Base-by-base conservation (phyloP, 2,888 invertebrate species). In the Eristalis tenax region DNA sequence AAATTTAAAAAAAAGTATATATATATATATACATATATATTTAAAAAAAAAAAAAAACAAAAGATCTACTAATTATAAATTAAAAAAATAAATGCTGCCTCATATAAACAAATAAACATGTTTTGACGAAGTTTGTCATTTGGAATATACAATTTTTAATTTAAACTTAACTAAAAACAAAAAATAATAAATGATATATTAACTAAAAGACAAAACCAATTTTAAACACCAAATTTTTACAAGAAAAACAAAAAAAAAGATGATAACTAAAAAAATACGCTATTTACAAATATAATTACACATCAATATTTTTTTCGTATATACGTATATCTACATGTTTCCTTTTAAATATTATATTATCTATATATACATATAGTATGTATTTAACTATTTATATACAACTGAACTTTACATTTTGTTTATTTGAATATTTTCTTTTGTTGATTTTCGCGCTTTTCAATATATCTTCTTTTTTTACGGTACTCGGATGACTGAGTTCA, bases 181-280 rank as follows among this genome's bases (percentile, higher is more conserved):
- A 70, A 66, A 18, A 57, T 28, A 26, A 26, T 59, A 59, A 26
- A 59, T 59, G 26, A 59, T 59, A 59, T 59, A 59, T 59, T 59
- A 59, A 59, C 59, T 32, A 77, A 86, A 86, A 83, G 86, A 87
- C 87, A 83, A 87, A 87, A 83, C 87, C 83, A 87, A 87, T 87
- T 83, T 87, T 87, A 73, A 87, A 87, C 83, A 87, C 87, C 83
- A 87, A 87, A 83, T 83, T 83, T 87, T 87, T 87, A 87, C 83
- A 87, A 87, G 78, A 82, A n/a, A 61, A 83, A 71, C 77, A 35
- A 40, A 65, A 28, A 65, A 73, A 22, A 59, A 56, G 56, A 74
- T 74, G 23, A 43, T 78, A 82, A 82, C 73, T 65, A 70, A 75
- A 83, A 32, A 82, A 83, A 83, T 79, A 75, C 63, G 87, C 87